Evolutionary conservation across 2,888 invertebrate species (phyloP).

Genomic region (Noctua pronuba): DNA sequence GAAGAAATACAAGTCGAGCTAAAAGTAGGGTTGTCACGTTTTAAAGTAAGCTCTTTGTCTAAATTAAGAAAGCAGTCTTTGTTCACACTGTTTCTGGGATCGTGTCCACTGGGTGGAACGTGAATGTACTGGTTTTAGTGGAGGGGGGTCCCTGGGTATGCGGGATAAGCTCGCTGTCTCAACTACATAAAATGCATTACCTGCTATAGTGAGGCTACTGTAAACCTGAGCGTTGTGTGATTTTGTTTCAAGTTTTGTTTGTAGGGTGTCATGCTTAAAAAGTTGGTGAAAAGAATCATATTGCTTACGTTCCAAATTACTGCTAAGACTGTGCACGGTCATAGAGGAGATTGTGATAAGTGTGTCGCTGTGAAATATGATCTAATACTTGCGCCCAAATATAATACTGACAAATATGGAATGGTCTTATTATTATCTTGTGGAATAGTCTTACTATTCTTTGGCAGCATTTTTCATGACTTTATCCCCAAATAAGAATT

Average conservation of each 20-base stretch:
- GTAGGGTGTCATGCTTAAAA: neutral
- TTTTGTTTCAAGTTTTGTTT: neutral
- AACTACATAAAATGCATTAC: constrained; percentile 47
- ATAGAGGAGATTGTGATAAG: neutral
- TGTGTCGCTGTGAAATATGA: neutral
- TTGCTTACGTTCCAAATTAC: neutral
- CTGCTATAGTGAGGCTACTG: constrained; percentile 14
- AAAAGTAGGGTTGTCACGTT: constrained; percentile 12
- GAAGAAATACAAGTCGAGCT: constrained; percentile 36
- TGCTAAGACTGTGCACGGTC: neutral
- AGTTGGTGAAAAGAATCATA: neutral
- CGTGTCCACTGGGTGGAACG: constrained; percentile 11
- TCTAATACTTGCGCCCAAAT: neutral
- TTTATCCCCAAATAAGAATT: neutral
- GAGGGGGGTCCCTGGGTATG: constrained; percentile 14
- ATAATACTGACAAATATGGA: neutral
- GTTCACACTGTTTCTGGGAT: constrained; percentile 13
- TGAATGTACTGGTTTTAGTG: neutral
- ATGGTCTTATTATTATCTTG: neutral
- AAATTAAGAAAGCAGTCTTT: constrained; percentile 37
- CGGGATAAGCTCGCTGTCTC: constrained; percentile 16
- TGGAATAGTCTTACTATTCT: neutral
- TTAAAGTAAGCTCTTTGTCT: constrained; percentile 21
- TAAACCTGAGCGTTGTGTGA: neutral
- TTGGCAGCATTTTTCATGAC: neutral